Evolutionary conservation across 2,888 invertebrate species (phyloP), one percentile per base, ranked within the genome.

Genomic region (Phytoseiulus persimilis): DNA sequence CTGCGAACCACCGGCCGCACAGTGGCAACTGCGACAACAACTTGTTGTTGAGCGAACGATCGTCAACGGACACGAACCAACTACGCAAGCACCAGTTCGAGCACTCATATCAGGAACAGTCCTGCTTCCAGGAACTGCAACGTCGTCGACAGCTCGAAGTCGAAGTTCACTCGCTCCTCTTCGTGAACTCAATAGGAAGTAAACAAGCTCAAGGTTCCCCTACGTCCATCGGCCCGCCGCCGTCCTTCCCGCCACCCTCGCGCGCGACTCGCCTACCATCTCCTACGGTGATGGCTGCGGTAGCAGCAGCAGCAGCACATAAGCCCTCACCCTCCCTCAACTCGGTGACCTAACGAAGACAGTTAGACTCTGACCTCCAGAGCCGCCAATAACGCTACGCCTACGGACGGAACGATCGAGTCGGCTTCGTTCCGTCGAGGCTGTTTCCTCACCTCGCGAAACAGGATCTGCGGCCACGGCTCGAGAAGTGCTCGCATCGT

Each of bases 181-280:
- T 65, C 65, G 65, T 65, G 28, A 65, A 65, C 65, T 65, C 65
- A 65, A 65, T 33, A 33, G 87, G 45, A 14, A n/a, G 87, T 87
- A 87, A 87, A 87, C 87, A 87, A 87, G 32, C 87, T 87, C 87
- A 87, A 87, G 87, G 87, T 87, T 87, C 87, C 45, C 87, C n/a
- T 33, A 33, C 87, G 87, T 33, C 87, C 87, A 39, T 87, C 87
- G 39, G 9, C 18, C 65, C 65, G 65, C 65, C 65, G 65, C 65
- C 65, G 65, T 65, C 65, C 65, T 65, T 65, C 65, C 65, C 65
- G 65, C 65, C 65, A 65, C 65, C 65, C 65, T 65, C 65, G 65
- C 65, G 3, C 65, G 65, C 65, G 65, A 65, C 65, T 65, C 65
- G 65, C 65, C 65, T 65, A 65, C 65, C 65, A 65, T 65, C 65